These are phyloP conservation scores for Argyrosomus regius DNA, from an alignment of 2,797 vertebrate genomes.

Conservation along the genomic window DNA sequence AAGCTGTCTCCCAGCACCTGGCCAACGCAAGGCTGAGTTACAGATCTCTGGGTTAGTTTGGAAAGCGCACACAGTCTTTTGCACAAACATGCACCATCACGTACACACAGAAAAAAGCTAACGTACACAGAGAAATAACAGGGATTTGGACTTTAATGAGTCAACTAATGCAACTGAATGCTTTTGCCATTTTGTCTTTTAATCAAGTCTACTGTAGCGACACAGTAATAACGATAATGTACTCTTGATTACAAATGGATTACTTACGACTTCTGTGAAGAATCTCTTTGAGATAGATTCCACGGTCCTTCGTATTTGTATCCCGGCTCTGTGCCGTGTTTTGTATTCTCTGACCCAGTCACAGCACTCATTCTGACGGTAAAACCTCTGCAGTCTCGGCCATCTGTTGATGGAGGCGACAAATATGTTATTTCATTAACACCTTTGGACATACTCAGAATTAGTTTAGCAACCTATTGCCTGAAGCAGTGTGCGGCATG, in stretches of 20 bases:
- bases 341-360: conserved; percentile 96
- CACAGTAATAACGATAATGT: not conserved
- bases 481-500: not conserved
- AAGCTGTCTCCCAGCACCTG: conserved; percentile 97
- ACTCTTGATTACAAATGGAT: not conserved
- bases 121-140: not conserved
- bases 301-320: conserved; percentile 92
- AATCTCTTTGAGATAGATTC: conserved; percentile 96
- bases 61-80: conserved; percentile 15
- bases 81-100: not conserved
- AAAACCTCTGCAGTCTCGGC: conserved; percentile 95
- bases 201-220: no score
- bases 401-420: conserved; percentile 85
- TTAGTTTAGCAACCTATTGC: not conserved
- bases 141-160: conserved; percentile 4
- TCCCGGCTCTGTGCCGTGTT: conserved; percentile 91
- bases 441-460: not conserved
- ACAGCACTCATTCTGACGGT: conserved; percentile 90
- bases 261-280: conserved; percentile 97
- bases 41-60: conserved; percentile 79
- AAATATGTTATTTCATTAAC: not conserved
- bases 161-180: not conserved
- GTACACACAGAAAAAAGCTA: not conserved
- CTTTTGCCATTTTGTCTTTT: not conserved
- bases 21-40: conserved; percentile 86